Evolutionary conservation across 2,797 vertebrate genomes (phyloP).

Genomic region (Sebastes umbrosus): DNA sequence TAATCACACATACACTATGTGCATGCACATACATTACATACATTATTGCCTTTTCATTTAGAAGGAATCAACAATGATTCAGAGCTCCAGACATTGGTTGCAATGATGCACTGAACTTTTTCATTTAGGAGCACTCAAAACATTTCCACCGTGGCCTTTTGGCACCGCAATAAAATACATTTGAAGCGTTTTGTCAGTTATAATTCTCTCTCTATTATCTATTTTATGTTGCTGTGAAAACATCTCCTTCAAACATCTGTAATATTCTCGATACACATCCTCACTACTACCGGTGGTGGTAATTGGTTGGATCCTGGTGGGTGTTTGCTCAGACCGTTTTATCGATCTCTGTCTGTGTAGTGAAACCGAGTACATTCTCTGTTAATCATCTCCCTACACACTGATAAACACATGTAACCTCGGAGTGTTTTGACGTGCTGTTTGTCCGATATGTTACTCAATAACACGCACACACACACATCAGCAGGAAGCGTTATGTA

Average conservation of each 20-base stretch:
- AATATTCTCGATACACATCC: neutral
- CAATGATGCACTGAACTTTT: too few relatives aligned
- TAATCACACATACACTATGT: conserved; percentile 55
- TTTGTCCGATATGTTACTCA: neutral
- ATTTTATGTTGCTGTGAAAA: too few relatives aligned
- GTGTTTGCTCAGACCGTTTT: neutral
- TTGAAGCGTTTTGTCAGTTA: too few relatives aligned
- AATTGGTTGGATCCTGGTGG: neutral
- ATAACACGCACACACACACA: neutral
- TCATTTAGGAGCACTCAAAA: too few relatives aligned
- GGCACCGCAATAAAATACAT: too few relatives aligned
- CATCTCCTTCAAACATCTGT: too few relatives aligned
- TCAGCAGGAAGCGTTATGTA: neutral
- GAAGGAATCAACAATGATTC: neutral
- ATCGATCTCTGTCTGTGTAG: neutral
- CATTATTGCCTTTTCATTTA: neutral
- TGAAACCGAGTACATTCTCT: neutral
- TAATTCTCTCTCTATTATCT: too few relatives aligned
- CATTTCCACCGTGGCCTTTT: too few relatives aligned
- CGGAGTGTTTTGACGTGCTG: neutral
- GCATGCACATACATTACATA: neutral
- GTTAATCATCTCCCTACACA: conserved; percentile 31
- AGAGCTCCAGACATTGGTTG: too few relatives aligned
- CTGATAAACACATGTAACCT: conserved; percentile 5
- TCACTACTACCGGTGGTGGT: neutral